phyloP scores from a whole-genome alignment of 2,888 invertebrate species.

The Dicycla oo region DNA sequence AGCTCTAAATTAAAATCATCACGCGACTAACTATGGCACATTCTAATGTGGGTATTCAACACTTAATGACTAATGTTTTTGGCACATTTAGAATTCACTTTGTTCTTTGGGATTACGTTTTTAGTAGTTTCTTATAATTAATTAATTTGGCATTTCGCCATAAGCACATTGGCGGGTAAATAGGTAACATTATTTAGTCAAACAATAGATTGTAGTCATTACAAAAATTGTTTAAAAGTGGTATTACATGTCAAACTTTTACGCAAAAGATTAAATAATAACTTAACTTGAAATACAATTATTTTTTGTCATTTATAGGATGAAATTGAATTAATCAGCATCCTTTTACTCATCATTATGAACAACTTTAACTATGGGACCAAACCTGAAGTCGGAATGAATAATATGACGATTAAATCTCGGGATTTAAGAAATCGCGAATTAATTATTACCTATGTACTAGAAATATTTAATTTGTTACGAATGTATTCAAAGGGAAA shows the following conservation, averaged over 20 bases:
- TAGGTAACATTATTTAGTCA: conserved; percentile 30
- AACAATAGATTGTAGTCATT: neutral
- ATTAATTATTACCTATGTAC: too few species aligned
- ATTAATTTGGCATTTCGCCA: conserved; percentile 40
- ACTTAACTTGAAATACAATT: neutral
- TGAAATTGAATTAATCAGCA: too few species aligned
- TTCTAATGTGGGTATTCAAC: conserved; percentile 46
- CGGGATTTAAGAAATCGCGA: too few species aligned
- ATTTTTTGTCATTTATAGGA: neutral
- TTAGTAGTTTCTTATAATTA: conserved; percentile 45
- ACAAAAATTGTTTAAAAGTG: neutral
- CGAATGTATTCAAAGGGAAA: too few species aligned
- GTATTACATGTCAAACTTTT: neutral
- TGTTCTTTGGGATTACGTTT: conserved; percentile 75
- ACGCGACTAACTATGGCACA: conserved; percentile 52
- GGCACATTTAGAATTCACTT: conserved; percentile 87
- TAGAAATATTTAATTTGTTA: too few species aligned
- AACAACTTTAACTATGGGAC: too few species aligned
- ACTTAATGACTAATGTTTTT: conserved; percentile 74
- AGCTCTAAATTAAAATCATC: neutral
- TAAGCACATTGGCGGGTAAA: conserved; percentile 21
- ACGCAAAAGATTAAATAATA: neutral
- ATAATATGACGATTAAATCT: too few species aligned
- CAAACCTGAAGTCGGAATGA: too few species aligned
- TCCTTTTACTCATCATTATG: too few species aligned